Conservation (phyloP, 2,888 invertebrate species). For the Leptopilina syphax region DNA sequence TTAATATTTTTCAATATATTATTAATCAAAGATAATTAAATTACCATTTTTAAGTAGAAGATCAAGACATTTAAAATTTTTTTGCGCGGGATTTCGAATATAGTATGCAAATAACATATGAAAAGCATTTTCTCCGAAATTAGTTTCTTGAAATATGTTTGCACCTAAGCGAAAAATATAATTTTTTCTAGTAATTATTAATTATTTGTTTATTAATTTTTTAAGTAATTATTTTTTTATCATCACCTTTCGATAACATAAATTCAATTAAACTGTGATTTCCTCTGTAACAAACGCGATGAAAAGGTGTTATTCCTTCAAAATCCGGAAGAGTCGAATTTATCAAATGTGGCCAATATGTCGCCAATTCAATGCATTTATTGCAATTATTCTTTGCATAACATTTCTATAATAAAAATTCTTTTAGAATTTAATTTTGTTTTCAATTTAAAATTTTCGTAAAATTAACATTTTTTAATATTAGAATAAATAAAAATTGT, state of each 20-base stretch:
- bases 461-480: not conserved
- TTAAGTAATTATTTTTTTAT: not conserved
- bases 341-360: conserved; percentile 55
- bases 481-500: too few species aligned
- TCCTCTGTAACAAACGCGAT: conserved; percentile 60
- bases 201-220: not conserved
- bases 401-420: conserved; percentile 56
- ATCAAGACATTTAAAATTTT: conserved; percentile 56
- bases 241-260: conserved; percentile 58
- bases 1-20: not conserved
- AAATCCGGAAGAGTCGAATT: conserved; percentile 51
- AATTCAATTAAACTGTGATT: conserved; percentile 55
- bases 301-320: conserved; percentile 61
- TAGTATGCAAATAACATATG: conserved; percentile 57
- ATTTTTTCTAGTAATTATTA: not conserved
- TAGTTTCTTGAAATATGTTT: conserved; percentile 54
- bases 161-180: conserved; percentile 54
- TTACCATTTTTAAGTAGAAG: conserved; percentile 48
- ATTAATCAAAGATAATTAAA: not conserved
- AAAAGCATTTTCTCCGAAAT: conserved; percentile 58
- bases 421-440: too few species aligned
- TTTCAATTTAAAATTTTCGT: not conserved
- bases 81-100: conserved; percentile 10
- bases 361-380: conserved; percentile 54
- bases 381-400: conserved; percentile 51